Percentiles rank a stretch among this genome's conserved stretches.
Conservation (phyloP, 2,797 vertebrate species). For the Luscinia luscinia region DNA sequence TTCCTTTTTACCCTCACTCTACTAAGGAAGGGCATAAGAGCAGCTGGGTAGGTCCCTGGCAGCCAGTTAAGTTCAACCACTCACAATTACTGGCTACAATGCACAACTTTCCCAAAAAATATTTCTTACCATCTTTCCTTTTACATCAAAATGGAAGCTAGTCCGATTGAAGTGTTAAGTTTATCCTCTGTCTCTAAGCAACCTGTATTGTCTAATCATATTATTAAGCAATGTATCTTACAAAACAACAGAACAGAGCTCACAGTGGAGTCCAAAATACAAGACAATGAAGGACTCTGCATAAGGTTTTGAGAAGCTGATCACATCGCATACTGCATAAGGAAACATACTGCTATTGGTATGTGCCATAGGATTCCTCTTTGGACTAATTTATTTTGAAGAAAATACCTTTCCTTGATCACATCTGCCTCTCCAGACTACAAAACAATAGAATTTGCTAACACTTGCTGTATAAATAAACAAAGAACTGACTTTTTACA, state of each 20-base stretch:
- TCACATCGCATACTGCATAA: background rate
- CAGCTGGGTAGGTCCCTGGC: no score
- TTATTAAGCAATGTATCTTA: background rate
- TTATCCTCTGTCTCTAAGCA: background rate
- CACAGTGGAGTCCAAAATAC: background rate
- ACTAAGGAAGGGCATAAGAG: fast-evolving
- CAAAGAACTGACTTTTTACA: background rate
- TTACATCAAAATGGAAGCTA: background rate
- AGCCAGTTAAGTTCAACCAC: background rate
- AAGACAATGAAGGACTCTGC: background rate
- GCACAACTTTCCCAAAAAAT: background rate
- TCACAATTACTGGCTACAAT: background rate
- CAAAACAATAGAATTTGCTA: background rate
- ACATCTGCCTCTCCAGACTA: background rate
- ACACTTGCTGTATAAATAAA: background rate
- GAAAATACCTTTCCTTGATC: background rate
- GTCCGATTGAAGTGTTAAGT: background rate
- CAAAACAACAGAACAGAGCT: background rate
- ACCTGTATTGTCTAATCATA: background rate
- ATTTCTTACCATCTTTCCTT: background rate
- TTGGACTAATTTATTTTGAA: background rate
- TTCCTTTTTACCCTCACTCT: background rate
- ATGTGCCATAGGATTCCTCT: background rate
- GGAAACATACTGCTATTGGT: fast-evolving
- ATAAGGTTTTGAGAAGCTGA: background rate